Evolutionary conservation across 2,113 vertebrate species (phyloP).

Genomic region (Grammomys surdaster): DNA sequence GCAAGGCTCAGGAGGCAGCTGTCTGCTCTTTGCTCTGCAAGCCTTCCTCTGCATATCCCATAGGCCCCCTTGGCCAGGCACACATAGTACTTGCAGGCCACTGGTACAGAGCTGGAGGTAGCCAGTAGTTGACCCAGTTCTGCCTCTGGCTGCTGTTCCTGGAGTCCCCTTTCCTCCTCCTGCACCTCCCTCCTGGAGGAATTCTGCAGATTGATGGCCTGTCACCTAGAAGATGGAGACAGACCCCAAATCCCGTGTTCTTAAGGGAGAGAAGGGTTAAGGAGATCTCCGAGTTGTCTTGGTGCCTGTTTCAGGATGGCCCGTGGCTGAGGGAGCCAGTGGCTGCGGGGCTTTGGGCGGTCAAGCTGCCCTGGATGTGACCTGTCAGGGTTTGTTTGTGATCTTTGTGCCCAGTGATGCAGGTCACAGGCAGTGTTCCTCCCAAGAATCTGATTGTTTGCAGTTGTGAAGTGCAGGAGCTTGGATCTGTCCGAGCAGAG

Average conservation of each 20-base stretch:
- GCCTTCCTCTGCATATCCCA: background rate
- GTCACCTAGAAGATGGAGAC: slow-evolving; percentile 43
- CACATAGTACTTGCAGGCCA: rapidly evolving
- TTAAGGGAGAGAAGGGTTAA: slow-evolving; percentile 60
- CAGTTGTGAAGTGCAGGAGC: slow-evolving; percentile 76
- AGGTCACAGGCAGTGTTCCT: slow-evolving; percentile 73
- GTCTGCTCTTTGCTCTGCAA: background rate
- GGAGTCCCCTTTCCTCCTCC: background rate
- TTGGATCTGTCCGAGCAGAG: slow-evolving; percentile 80
- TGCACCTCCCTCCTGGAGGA: background rate
- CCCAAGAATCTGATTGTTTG: slow-evolving; percentile 77
- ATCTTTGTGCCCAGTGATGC: slow-evolving; percentile 65
- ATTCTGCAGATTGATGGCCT: slow-evolving; percentile 50
- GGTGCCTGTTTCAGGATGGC: background rate
- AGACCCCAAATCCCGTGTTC: slow-evolving; percentile 23
- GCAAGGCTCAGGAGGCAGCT: background rate
- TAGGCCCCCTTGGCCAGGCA: background rate
- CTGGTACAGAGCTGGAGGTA: rapidly evolving
- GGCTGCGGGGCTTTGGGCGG: slow-evolving; percentile 61
- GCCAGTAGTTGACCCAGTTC: background rate
- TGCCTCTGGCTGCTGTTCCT: background rate
- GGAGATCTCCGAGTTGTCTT: slow-evolving; percentile 42
- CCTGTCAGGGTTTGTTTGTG: slow-evolving; percentile 76
- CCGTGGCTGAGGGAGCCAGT: background rate
- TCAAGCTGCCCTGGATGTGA: slow-evolving; percentile 73